phyloP scores from a whole-genome alignment of 2,113 vertebrate genomes.

The Sphaerodactylus townsendi region DNA sequence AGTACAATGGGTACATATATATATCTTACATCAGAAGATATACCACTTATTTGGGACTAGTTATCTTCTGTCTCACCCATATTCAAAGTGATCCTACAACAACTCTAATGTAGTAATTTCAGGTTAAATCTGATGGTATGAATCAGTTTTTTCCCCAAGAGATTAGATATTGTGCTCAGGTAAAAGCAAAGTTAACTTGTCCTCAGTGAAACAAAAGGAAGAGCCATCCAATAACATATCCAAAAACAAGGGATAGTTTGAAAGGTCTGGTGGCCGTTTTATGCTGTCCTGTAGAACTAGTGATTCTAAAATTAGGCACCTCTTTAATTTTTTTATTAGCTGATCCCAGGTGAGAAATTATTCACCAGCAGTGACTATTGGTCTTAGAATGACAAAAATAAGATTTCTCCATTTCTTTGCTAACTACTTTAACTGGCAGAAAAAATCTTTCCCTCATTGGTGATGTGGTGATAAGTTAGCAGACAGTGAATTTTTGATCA shows the following conservation, averaged over 20 bases:
- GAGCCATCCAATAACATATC: background rate
- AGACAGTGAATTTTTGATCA: background rate
- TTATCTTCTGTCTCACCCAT: background rate
- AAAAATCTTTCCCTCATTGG: background rate
- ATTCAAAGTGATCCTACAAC: background rate
- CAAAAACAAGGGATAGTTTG: background rate
- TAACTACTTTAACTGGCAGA: background rate
- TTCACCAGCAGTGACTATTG: background rate
- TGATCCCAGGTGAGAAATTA: background rate
- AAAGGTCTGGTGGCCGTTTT: background rate
- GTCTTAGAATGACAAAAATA: background rate
- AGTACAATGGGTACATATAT: conserved; percentile 9
- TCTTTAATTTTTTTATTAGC: background rate
- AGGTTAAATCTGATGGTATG: background rate
- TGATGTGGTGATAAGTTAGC: background rate
- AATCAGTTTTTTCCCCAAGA: background rate
- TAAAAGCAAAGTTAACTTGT: background rate
- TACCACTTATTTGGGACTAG: background rate
- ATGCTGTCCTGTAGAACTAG: background rate
- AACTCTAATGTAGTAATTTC: background rate
- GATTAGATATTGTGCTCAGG: background rate
- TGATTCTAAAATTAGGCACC: background rate
- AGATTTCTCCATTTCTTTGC: background rate
- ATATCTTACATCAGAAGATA: background rate
- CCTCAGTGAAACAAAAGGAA: background rate